These are phyloP conservation scores for Ophion slaviceki DNA, from an alignment of 2,888 invertebrate genomes.

Conservation along the genomic window DNA sequence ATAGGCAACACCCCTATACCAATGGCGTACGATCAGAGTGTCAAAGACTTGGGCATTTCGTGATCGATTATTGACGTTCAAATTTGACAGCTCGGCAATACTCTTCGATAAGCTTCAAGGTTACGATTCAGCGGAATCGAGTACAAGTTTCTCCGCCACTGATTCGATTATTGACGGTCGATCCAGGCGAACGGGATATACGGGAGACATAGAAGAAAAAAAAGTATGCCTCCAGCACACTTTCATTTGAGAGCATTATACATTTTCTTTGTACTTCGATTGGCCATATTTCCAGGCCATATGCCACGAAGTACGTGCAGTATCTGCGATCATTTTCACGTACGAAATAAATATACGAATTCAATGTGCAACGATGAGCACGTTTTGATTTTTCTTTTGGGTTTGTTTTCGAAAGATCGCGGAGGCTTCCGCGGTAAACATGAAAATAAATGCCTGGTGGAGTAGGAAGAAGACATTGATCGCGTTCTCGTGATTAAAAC, in stretches of 20 bases:
- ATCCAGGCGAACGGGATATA: conserved; percentile 30
- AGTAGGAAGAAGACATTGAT: not conserved
- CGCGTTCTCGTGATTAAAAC: not conserved
- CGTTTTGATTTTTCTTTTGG: not conserved
- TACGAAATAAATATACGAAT: not conserved
- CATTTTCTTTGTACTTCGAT: conserved; percentile 28
- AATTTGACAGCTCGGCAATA: not conserved
- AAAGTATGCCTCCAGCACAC: conserved; percentile 68
- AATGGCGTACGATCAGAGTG: not conserved
- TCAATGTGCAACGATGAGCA: not conserved
- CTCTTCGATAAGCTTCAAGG: conserved; percentile 7
- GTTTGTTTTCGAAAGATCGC: not conserved
- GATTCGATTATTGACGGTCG: conserved; percentile 35
- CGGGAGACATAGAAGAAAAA: conserved; percentile 20
- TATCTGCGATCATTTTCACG: not conserved
- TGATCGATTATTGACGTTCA: not conserved
- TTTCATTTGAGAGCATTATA: conserved; percentile 68
- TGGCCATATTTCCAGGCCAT: conserved; percentile 13
- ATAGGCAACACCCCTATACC: not conserved
- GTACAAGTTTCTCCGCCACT: conserved; percentile 28
- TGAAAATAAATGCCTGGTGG: not conserved
- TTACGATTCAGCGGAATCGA: conserved; percentile 27
- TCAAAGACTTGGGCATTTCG: not conserved
- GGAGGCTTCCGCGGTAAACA: not conserved
- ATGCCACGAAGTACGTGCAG: not conserved